Evolutionary conservation across 2,888 invertebrate species (phyloP).

Genomic region (Timema podura): DNA sequence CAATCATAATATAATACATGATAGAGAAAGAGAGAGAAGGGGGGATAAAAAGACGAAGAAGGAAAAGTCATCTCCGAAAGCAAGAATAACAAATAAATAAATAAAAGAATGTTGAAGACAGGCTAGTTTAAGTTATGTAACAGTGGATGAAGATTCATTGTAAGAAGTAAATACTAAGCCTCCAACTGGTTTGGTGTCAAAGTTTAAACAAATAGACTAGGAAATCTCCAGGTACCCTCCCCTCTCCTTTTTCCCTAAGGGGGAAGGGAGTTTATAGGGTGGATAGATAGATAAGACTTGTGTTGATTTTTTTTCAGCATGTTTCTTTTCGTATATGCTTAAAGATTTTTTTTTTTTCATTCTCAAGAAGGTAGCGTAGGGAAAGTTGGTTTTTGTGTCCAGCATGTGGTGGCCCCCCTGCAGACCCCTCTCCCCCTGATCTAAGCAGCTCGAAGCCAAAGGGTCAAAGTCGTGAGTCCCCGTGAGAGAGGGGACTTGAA

Average conservation of each 20-base stretch:
- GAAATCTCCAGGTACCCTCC: neutral
- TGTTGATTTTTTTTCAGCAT: no score
- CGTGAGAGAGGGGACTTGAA: neutral
- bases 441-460: neutral
- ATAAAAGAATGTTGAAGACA: neutral
- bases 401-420: slow-evolving; percentile 20
- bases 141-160: slow-evolving; percentile 12
- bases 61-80: no score
- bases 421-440: slow-evolving; percentile 12
- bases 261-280: no score
- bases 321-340: no score
- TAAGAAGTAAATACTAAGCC: slow-evolving; percentile 15
- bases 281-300: no score
- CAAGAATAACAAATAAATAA: no score
- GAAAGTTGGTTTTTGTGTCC: slow-evolving; percentile 18
- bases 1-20: no score
- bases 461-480: slow-evolving; percentile 27
- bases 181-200: slow-evolving; percentile 29
- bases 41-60: no score
- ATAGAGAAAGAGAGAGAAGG: no score
- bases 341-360: slow-evolving; percentile 5
- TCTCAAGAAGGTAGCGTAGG: neutral
- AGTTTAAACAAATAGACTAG: slow-evolving; percentile 33
- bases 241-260: no score
- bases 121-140: slow-evolving; percentile 15